These are phyloP conservation scores for Troglohyphantes excavatus DNA, from an alignment of 2,888 invertebrate species.

Conservation along the genomic window DNA sequence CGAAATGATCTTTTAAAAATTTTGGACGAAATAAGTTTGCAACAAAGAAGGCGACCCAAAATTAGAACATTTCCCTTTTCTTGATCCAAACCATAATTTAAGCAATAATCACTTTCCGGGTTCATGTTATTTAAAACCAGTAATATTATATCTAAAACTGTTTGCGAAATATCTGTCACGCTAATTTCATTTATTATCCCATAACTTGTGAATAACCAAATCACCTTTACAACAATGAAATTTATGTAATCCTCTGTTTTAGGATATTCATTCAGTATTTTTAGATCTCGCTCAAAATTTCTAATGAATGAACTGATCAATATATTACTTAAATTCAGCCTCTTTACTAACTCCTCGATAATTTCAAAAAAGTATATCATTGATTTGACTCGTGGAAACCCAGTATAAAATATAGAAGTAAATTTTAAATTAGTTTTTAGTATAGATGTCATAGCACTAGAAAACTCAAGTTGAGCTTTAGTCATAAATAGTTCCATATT, in stretches of 20 bases:
- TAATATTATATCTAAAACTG: conserved; percentile 26
- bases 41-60: conserved; percentile 55
- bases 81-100: conserved; percentile 40
- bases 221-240: conserved; percentile 42
- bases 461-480: conserved; percentile 37
- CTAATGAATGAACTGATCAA: conserved; percentile 7
- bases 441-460: not conserved
- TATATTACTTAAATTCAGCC: conserved; percentile 17
- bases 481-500: not conserved
- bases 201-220: conserved; percentile 43
- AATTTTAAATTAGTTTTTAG: conserved; percentile 26
- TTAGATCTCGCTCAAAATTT: conserved; percentile 40
- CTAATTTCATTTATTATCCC: conserved; percentile 50
- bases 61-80: conserved; percentile 57
- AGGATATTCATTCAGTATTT: conserved; percentile 33
- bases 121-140: not conserved
- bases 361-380: conserved; percentile 37
- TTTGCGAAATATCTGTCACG: conserved; percentile 19
- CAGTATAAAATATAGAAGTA: conserved; percentile 50
- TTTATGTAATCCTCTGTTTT: conserved; percentile 57
- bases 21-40: conserved; percentile 30
- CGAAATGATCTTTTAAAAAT: conserved; percentile 48
- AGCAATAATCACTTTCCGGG: conserved; percentile 12
- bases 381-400: conserved; percentile 32
- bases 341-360: conserved; percentile 30